Conservation (phyloP, 2,888 invertebrate genomes). For the Leptopilina syphax region DNA sequence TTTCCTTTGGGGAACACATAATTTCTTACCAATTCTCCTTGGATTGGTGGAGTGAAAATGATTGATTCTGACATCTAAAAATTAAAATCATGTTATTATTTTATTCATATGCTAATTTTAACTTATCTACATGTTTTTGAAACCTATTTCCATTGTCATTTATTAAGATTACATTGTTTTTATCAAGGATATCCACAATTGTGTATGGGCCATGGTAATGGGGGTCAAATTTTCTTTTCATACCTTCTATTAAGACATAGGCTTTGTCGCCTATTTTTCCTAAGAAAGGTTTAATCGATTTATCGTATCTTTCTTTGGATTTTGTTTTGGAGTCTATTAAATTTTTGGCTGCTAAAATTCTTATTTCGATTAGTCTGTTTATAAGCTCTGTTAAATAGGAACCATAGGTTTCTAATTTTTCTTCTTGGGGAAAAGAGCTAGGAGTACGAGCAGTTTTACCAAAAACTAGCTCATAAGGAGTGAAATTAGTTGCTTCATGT, state of each 20-base stretch:
- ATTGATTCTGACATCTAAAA: background rate
- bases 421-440: background rate
- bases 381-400: background rate
- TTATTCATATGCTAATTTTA: background rate
- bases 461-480: background rate
- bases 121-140: too few relatives aligned
- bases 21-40: background rate
- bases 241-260: too few relatives aligned
- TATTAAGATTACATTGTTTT: background rate
- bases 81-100: background rate
- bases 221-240: too few relatives aligned
- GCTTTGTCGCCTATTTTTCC: too few relatives aligned
- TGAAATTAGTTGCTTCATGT: constrained; percentile 42
- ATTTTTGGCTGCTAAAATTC: background rate
- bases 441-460: constrained; percentile 26
- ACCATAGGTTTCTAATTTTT: background rate
- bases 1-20: too few relatives aligned
- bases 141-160: background rate
- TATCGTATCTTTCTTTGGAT: background rate
- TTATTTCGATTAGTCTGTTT: background rate
- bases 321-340: too few relatives aligned
- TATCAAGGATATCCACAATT: background rate
- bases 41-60: background rate
- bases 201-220: background rate
- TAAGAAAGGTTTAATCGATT: too few relatives aligned